A percentile compares a stretch with the other conserved stretches of the same genome.
phyloP scores from a whole-genome alignment of 2,113 vertebrate species.

The Aspiorhynchus laticeps region DNA sequence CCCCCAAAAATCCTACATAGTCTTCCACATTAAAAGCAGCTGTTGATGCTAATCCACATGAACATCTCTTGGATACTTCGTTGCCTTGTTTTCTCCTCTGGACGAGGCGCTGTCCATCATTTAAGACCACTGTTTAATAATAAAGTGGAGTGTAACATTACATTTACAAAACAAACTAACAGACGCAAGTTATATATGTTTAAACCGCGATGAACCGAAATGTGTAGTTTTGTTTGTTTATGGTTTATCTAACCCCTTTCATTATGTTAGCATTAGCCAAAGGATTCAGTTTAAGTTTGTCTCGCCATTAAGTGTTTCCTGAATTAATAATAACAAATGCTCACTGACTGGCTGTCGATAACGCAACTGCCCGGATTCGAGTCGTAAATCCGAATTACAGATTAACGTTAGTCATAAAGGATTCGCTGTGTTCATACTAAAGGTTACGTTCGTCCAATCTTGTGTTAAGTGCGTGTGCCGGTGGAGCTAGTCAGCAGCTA shows the following conservation, averaged over 20 bases:
- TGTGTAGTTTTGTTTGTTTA: not conserved
- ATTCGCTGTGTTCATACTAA: not conserved
- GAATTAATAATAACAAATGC: not conserved
- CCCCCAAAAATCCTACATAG: constrained; percentile 4
- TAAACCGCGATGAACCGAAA: not conserved
- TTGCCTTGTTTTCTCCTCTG: constrained; percentile 10
- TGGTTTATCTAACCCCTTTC: not conserved
- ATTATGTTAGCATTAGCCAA: constrained; percentile 36
- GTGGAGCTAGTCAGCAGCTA: constrained; percentile 37
- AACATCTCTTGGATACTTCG: constrained; percentile 15
- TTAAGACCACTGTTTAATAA: not conserved
- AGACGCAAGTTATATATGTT: not conserved
- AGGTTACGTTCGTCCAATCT: not conserved
- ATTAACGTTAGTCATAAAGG: not conserved
- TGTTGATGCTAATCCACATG: not conserved
- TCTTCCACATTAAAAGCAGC: not conserved
- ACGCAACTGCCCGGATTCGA: not conserved
- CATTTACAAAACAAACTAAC: not conserved
- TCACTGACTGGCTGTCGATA: not conserved
- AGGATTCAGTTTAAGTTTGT: not conserved
- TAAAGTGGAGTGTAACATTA: not conserved
- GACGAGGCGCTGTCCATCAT: constrained; percentile 18
- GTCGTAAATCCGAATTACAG: too few species aligned
- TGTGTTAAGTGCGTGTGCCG: not conserved
- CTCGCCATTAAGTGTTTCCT: not conserved